These are phyloP conservation scores for Camelus bactrianus DNA, from an alignment of 2,113 vertebrate genomes.

Conservation along the genomic window DNA sequence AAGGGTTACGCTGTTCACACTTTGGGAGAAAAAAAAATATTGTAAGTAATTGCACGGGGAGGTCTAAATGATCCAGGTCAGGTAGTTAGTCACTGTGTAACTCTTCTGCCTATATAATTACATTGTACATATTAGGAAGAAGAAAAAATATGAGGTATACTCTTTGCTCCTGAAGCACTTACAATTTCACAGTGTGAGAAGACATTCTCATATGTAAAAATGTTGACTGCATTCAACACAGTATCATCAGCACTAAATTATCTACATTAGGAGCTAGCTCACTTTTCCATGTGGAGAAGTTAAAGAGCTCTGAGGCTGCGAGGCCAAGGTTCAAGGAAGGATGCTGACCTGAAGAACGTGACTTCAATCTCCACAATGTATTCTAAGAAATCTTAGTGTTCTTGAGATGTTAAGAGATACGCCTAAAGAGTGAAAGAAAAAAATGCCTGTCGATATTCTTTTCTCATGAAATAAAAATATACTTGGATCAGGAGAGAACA, in stretches of 20 bases:
- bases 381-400: slow-evolving; percentile 10
- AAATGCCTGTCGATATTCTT: background rate
- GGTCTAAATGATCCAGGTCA: background rate
- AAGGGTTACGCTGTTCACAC: background rate
- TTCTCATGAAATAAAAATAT: background rate
- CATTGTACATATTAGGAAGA: background rate
- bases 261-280: background rate
- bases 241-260: background rate
- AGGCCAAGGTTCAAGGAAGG: background rate
- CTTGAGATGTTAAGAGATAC: background rate
- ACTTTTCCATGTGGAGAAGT: background rate
- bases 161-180: background rate
- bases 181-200: background rate
- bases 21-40: background rate
- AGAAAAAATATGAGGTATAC: background rate
- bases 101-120: background rate
- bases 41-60: background rate
- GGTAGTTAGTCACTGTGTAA: background rate
- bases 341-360: background rate
- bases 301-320: background rate
- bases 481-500: background rate
- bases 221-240: background rate
- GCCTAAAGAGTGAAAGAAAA: background rate
- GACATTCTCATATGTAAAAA: background rate
- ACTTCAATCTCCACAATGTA: background rate